Evolutionary conservation across 1,140 invertebrate genomes (phyloP).

Genomic region (Venustaconcha ellipsiformis): DNA sequence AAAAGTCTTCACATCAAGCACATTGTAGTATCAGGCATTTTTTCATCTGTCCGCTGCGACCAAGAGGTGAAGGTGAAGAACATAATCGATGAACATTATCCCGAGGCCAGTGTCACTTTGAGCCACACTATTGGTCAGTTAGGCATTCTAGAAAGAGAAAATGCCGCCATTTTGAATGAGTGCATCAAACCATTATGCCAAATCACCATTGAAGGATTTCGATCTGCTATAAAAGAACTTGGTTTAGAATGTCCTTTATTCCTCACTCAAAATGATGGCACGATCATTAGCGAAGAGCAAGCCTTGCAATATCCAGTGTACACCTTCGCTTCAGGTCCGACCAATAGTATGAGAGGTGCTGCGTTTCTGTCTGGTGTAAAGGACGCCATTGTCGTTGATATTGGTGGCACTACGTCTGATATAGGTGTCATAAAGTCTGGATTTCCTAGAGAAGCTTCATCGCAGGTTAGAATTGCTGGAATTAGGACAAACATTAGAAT

Average conservation of each 20-base stretch:
- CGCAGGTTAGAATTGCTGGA: conserved; percentile 52
- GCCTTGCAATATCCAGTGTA: conserved; percentile 49
- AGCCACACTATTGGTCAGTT: conserved; percentile 58
- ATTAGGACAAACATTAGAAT: conserved; percentile 62
- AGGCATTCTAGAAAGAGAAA: conserved; percentile 63
- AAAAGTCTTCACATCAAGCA: conserved; percentile 39
- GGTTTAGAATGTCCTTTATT: conserved; percentile 56
- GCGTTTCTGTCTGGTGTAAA: conserved; percentile 55
- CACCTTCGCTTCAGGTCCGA: conserved; percentile 65
- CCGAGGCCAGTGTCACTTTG: conserved; percentile 50
- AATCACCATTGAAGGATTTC: conserved; percentile 54
- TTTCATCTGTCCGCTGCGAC: conserved; percentile 47
- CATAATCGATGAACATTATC: conserved; percentile 42
- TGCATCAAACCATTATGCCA: conserved; percentile 55
- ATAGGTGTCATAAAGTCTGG: conserved; percentile 57
- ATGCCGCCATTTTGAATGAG: conserved; percentile 64
- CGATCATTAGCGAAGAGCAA: conserved; percentile 41
- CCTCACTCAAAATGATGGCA: conserved; percentile 64
- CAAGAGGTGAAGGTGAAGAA: conserved; percentile 46
- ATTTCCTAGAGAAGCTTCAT: conserved; percentile 58
- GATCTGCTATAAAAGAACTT: conserved; percentile 44
- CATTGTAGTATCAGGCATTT: conserved; percentile 57
- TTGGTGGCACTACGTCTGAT: conserved; percentile 63
- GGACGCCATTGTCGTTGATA: conserved; percentile 63
- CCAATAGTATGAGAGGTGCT: conserved; percentile 66